A percentile compares a stretch with the other conserved stretches of the same genome.
Conservation (phyloP, 2,888 invertebrate genomes). For the Pristionchus arcanus region DNA sequence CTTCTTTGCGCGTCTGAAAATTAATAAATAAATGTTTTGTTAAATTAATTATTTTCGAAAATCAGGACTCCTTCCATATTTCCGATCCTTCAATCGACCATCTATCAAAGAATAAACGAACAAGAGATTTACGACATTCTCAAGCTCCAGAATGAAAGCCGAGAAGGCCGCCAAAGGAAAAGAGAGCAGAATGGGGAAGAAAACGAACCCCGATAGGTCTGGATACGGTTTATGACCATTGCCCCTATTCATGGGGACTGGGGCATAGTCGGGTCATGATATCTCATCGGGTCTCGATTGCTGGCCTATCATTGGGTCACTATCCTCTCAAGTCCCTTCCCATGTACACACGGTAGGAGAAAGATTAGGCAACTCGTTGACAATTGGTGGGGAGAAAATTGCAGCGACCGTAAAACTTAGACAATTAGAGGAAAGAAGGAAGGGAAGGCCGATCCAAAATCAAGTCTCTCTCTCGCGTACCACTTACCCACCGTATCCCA, state of each 20-base stretch:
- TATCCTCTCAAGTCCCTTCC: neutral
- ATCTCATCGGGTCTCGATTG: neutral
- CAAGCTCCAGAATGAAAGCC: conserved; percentile 24
- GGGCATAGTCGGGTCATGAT: neutral
- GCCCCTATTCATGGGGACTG: neutral
- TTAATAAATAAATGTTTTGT: neutral
- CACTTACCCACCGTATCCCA: conserved; percentile 40
- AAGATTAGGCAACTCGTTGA: conserved; percentile 47
- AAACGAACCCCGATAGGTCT: conserved; percentile 11
- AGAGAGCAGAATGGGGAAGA: neutral
- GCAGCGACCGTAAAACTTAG: conserved; percentile 42
- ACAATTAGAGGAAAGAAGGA: conserved; percentile 38
- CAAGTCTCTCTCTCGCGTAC: conserved; percentile 12
- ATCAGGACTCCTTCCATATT: neutral
- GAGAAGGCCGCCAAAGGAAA: conserved; percentile 23
- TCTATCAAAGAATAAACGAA: neutral
- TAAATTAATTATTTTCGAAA: neutral
- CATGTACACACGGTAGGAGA: neutral
- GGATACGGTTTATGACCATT: neutral
- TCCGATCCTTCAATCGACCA: neutral
- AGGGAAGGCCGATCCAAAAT: conserved; percentile 39
- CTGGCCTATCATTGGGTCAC: neutral
- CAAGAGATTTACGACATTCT: conserved; percentile 18
- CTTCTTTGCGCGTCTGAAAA: conserved; percentile 52
- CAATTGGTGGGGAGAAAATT: conserved; percentile 18